Evolutionary conservation across 2,888 invertebrate genomes (phyloP).

Genomic region (Nomada fucata): DNA sequence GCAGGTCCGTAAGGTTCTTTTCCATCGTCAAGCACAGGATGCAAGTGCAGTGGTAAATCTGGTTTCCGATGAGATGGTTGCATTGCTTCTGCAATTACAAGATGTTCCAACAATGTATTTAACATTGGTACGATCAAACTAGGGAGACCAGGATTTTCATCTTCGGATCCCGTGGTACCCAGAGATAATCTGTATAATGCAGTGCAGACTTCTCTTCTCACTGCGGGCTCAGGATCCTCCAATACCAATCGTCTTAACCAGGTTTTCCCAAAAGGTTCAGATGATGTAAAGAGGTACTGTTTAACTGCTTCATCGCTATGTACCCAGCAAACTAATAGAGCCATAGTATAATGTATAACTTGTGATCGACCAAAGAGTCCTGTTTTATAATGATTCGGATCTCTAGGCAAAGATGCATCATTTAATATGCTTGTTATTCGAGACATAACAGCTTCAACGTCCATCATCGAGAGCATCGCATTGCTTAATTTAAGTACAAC

Average conservation of each 20-base stretch:
- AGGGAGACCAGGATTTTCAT: constrained; percentile 83
- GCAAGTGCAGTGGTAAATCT: constrained; percentile 84
- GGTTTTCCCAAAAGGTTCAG: constrained; percentile 88
- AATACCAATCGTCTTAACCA: constrained; percentile 94
- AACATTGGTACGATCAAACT: constrained; percentile 91
- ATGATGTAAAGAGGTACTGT: constrained; percentile 90
- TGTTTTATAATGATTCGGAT: constrained; percentile 94
- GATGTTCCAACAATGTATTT: constrained; percentile 91
- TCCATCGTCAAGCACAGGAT: constrained; percentile 90
- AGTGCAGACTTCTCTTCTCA: constrained; percentile 95
- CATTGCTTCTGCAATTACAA: constrained; percentile 94
- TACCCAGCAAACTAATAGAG: constrained; percentile 96
- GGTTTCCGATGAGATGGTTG: constrained; percentile 85
- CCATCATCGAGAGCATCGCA: constrained; percentile 92
- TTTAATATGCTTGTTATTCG: constrained; percentile 94
- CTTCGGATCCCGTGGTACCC: constrained; percentile 87
- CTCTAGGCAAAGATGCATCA: constrained; percentile 92
- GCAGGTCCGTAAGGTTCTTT: constrained; percentile 98
- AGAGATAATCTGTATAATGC: constrained; percentile 95
- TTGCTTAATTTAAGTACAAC: constrained; percentile 90
- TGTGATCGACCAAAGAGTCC: constrained; percentile 97
- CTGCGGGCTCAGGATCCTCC: constrained; percentile 96
- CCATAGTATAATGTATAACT: constrained; percentile 95
- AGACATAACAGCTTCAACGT: constrained; percentile 92
- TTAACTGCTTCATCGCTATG: constrained; percentile 93